Evolutionary conservation across 1,140 invertebrate species (phyloP), one percentile per base, ranked within the genome.

Genomic region (Grapholita molesta): DNA sequence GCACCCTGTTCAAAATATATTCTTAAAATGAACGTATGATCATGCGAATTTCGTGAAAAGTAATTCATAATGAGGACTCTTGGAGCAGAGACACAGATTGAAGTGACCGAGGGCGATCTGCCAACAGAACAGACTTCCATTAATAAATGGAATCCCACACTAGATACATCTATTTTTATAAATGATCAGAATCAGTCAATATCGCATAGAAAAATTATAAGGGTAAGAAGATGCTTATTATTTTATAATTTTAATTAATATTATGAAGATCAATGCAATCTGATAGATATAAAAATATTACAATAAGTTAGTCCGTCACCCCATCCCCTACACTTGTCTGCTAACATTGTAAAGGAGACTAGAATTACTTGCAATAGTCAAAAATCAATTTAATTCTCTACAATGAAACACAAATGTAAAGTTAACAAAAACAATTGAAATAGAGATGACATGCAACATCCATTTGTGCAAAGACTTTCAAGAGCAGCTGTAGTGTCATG

Each of bases 181-280:
- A 38, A 75, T 72, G 77, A 81, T 32, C 69, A 66, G 15, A 72
- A 70, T 57, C 78, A 76, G 68, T 68, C 70, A 52, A 64, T 78
- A 21, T 78, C 83, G 66, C 81, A 87, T 75, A 84, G 76, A 48
- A 87, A 83, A 79, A 78, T 84, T 76, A 76, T 85, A 69, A 82
- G 85, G 74, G 85, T 87, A 78, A 80, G 83, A 71, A 35, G 42
- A 35, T 57, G 25, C 42, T 18, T 23, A 8, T 33, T 66, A 15
- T 66, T 21, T 21, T 48, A n/a, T n/a, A n/a, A n/a, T n/a, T n/a
- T n/a, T n/a, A n/a, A n/a, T n/a, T n/a, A n/a, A n/a, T n/a, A n/a
- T n/a, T n/a, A 35, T 12, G 33, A 35, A 35, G 33, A 38, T 15
- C n/a, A 38, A 38, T n/a, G n/a, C n/a, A 38, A 38, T n/a, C n/a